Conservation (phyloP, 1,140 invertebrate species). For the Metaphire vulgaris region DNA sequence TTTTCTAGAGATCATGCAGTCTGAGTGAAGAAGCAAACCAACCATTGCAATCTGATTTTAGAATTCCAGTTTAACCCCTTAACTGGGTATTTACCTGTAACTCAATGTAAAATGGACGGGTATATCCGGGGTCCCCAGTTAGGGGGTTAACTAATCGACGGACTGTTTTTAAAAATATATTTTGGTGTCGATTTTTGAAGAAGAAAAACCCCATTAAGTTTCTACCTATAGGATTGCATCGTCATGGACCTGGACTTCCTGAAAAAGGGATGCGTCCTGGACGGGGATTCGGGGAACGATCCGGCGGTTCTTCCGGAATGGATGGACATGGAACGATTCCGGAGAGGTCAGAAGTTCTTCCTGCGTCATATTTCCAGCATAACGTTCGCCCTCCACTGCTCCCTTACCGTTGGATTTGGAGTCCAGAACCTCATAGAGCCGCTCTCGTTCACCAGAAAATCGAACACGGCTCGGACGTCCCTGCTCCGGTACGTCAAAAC, state of each 20-base stretch:
- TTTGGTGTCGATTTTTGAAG: too few species aligned
- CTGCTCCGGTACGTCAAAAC: constrained; percentile 71
- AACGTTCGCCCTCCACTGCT: constrained; percentile 19
- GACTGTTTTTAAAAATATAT: too few species aligned
- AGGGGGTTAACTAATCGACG: too few species aligned
- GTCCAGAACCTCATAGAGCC: constrained; percentile 34
- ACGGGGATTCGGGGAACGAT: constrained; percentile 4
- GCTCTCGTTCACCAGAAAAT: constrained; percentile 53
- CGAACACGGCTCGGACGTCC: constrained; percentile 55
- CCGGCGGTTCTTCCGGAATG: not conserved
- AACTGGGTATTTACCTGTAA: too few species aligned
- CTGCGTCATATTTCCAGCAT: not conserved
- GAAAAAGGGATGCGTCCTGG: not conserved
- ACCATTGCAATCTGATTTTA: too few species aligned
- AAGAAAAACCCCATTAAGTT: too few species aligned
- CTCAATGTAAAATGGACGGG: too few species aligned
- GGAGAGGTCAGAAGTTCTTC: constrained; percentile 8
- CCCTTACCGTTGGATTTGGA: constrained; percentile 35
- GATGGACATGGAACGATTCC: constrained; percentile 5
- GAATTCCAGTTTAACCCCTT: too few species aligned
- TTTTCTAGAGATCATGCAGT: too few species aligned
- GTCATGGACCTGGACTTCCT: not conserved
- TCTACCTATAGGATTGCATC: not conserved
- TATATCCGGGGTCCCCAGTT: too few species aligned
- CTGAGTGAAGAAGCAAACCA: too few species aligned